Evolutionary conservation across 2,888 invertebrate species (phyloP), one percentile per base, ranked within the genome.

Genomic region (Stenolophus ochropezus): DNA sequence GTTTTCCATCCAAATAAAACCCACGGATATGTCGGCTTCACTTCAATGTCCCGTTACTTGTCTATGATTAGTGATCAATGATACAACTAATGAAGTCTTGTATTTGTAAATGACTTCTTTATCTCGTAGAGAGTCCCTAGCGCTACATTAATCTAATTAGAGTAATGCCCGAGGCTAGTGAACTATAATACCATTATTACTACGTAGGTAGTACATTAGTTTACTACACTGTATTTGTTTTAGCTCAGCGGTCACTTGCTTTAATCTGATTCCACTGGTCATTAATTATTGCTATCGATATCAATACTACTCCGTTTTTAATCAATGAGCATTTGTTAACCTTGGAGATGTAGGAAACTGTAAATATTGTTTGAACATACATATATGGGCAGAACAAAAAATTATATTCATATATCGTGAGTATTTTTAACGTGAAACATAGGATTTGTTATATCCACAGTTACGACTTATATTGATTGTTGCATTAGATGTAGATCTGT

Each of bases 161-260:
- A 16, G 65, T 69, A 69, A 69, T 33, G 33, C 33, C 33, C 18
- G 6, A 33, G 33, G 65, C 18, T 69, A 69, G 14, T 27, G 65
- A 69, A 69, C 65, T 69, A 69, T 69, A 69, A 69, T 69, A 18
- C 33, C 65, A 69, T 69, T 69, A 69, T 27, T 69, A 27, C 33
- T 69, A 4, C 65, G 6, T 21, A 25, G 33, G 65, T 69, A 69
- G 33, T 42, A 42, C 33, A 69, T 69, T 69, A 33, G 18, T 69
- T 2, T 21, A 56, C 18, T 56, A 56, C 56, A 69, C 27, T 27
- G 5, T 16, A 27, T 69, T 69, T 69, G 65, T 69, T 69, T 69
- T 69, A 33, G 27, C 11, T 8, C 25, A 18, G 27, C 4, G 6
- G 14, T 33, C 14, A 33, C 4, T 21, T 61, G 33, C n/a, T n/a